A percentile compares a stretch with the other conserved stretches of the same genome.
phyloP scores from a whole-genome alignment of 2,888 invertebrate genomes.

The Orthonychiurus folsomi region DNA sequence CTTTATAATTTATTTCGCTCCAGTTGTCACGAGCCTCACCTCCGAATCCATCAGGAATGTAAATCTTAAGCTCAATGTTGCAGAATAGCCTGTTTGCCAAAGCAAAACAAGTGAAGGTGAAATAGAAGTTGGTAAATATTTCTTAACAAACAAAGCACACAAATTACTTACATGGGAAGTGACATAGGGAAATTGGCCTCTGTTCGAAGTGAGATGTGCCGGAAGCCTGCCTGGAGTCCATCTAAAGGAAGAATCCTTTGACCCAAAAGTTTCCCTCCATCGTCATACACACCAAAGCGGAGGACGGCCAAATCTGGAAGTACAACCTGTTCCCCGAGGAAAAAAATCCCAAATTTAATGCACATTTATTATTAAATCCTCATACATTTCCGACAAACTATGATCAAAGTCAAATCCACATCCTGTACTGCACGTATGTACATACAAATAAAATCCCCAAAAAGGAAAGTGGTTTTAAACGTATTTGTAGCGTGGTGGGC shows the following conservation, averaged over 20 bases:
- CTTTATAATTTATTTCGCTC: too few species aligned
- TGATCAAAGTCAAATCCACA: too few species aligned
- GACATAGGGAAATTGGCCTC: constrained; percentile 99
- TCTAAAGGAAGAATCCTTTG: constrained; percentile 96
- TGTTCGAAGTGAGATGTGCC: constrained; percentile 93
- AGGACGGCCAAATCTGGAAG: constrained; percentile 94
- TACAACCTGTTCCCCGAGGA: constrained; percentile 73
- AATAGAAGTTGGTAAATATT: too few species aligned
- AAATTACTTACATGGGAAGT: constrained; percentile 93
- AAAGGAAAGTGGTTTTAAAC: too few species aligned
- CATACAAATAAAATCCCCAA: too few species aligned
- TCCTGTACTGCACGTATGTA: too few species aligned
- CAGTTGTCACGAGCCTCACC: constrained; percentile 57
- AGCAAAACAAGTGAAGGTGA: too few species aligned
- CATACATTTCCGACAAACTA: too few species aligned
- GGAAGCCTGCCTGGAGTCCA: constrained; percentile 93
- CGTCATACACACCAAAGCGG: constrained; percentile 97
- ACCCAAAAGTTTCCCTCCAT: constrained; percentile 89
- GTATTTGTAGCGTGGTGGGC: too few species aligned
- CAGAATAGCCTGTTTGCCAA: too few species aligned
- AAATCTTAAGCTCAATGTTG: constrained; percentile 97
- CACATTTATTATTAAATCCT: too few species aligned
- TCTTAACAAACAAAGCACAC: too few species aligned
- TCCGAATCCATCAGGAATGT: constrained; percentile 98
- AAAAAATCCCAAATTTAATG: neutral